Evolutionary conservation across 1,140 invertebrate species (phyloP).

Genomic region (Aporrectodea caliginosa): DNA sequence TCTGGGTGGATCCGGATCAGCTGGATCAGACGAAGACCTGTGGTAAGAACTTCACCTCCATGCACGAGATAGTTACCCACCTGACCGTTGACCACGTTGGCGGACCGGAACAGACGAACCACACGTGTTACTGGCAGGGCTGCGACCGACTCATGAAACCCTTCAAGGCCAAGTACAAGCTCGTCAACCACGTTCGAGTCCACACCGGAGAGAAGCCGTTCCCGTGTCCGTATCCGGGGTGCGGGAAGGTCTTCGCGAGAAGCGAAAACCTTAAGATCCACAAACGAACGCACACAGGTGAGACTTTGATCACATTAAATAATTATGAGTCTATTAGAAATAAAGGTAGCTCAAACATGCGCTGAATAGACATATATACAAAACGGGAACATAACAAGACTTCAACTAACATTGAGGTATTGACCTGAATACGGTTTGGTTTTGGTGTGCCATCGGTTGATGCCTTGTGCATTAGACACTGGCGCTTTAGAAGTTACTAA

Average conservation of each 20-base stretch:
- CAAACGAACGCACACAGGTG: slow-evolving; percentile 76
- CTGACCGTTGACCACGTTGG: slow-evolving; percentile 92
- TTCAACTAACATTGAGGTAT: too few species aligned
- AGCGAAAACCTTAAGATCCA: slow-evolving; percentile 96
- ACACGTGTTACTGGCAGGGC: slow-evolving; percentile 68
- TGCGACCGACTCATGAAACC: slow-evolving; percentile 83
- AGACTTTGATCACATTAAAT: background rate
- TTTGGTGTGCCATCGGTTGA: too few species aligned
- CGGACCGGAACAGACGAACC: slow-evolving; percentile 47
- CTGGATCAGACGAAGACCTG: background rate
- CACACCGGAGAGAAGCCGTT: slow-evolving; percentile 97
- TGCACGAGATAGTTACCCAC: slow-evolving; percentile 92
- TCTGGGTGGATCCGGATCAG: slow-evolving; percentile 42
- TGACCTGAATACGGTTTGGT: too few species aligned
- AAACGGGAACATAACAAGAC: background rate
- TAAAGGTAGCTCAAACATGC: background rate
- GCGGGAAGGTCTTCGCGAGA: slow-evolving; percentile 91
- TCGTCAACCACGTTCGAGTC: slow-evolving; percentile 94
- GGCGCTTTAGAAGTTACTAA: too few species aligned
- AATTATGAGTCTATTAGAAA: too few species aligned
- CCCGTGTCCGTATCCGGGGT: slow-evolving; percentile 87
- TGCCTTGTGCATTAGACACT: too few species aligned
- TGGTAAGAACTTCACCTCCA: slow-evolving; percentile 67
- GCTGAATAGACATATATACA: background rate
- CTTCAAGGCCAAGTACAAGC: slow-evolving; percentile 97